Conservation (phyloP, 2,888 invertebrate genomes). For the Trypoxylon attenuatum region DNA sequence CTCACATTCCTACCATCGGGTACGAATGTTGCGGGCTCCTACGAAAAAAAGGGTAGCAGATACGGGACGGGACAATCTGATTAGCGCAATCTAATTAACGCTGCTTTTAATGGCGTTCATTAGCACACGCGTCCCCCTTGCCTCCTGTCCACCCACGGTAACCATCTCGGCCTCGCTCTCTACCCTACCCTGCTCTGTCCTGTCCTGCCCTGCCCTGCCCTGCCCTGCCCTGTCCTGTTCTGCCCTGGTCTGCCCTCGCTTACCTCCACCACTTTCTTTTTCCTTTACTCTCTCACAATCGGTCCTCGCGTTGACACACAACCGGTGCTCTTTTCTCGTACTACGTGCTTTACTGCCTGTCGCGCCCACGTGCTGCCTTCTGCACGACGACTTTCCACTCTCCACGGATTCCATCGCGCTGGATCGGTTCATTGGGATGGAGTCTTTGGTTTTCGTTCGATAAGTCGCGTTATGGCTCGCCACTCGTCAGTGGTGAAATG, state of each 20-base stretch:
- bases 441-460: too few relatives aligned
- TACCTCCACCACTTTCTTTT: background rate
- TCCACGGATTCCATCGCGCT: too few relatives aligned
- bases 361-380: too few relatives aligned
- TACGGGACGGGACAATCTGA: slow-evolving; percentile 73
- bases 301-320: background rate
- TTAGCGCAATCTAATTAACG: slow-evolving; percentile 75
- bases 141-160: slow-evolving; percentile 45
- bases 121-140: slow-evolving; percentile 69
- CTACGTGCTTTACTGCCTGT: too few relatives aligned
- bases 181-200: slow-evolving; percentile 18
- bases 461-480: too few relatives aligned
- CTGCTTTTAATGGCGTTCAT: slow-evolving; percentile 75
- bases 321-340: too few relatives aligned
- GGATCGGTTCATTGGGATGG: too few relatives aligned
- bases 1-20: slow-evolving; percentile 58
- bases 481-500: too few relatives aligned
- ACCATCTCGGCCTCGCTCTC: slow-evolving; percentile 39
- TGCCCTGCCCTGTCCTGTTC: slow-evolving; percentile 8
- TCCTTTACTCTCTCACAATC: background rate
- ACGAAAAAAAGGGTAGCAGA: slow-evolving; percentile 61
- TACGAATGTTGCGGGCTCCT: slow-evolving; percentile 59
- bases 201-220: slow-evolving; percentile 10
- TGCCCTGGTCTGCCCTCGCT: background rate
- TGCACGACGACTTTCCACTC: too few relatives aligned